Base-by-base conservation (phyloP, 2,113 vertebrate species). In the Pelvicachromis taeniatus region DNA sequence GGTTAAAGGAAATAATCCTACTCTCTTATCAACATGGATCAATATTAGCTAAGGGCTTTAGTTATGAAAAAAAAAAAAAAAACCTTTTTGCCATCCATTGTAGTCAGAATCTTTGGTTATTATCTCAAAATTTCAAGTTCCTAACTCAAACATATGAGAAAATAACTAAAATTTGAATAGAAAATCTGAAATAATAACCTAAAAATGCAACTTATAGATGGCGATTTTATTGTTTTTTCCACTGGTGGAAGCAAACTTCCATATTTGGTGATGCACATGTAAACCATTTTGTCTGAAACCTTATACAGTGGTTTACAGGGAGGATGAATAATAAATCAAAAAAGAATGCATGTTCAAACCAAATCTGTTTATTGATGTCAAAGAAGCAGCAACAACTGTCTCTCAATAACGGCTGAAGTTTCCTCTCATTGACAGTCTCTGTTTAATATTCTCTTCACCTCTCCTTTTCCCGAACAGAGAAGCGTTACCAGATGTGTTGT, bases 401-500 rank as follows among this genome's bases (percentile, higher is more conserved):
- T 5, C 21, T 40, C 48, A 68, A 29, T 45, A 33, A 78, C 77
- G 31, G 5, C 4, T n/a, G 6, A 77, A 70, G 58, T 16, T 19
- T 55, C 8, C 33, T 75, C 33, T 80, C 29, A n/a, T 5, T 70
- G 35, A 31, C 23, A 6, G 12, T 58, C 50, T 61, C 83, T 83
- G 63, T 77, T 88, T 85, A 79, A 61, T 75, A 87, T 83, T 87
- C 59, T 63, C 40, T 61, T 40, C 77, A 50, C 11, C 26, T 63
- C 61, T 78, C 33, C 8, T 54, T 77, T 68, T 56, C 59, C 68
- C 16, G 21, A 80, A 89, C 83, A 70, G 52, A 35, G 56, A 84
- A 63, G 86, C 80, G 33, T 82, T 63, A 59, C 61, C 90, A 90
- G 85, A 90, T 84, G 91, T 88, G 84, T 82, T 87, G 78, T 84